These are phyloP conservation scores for Tragelaphus oryx DNA, from an alignment of 2,797 vertebrate species.

Conservation along the genomic window DNA sequence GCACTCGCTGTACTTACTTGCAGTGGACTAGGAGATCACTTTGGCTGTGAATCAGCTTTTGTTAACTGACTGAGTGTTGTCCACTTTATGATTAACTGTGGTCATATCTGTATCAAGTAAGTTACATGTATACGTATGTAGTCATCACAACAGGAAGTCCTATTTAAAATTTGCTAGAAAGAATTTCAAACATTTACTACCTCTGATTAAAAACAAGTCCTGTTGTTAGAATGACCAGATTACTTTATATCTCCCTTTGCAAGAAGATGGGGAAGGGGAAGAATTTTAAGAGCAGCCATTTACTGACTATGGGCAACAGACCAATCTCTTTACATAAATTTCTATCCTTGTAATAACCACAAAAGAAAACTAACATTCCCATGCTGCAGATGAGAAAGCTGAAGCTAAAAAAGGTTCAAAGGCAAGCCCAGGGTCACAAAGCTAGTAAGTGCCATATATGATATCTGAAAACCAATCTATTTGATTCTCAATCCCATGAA, in stretches of 20 bases:
- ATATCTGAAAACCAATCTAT: background rate
- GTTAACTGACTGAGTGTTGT: background rate
- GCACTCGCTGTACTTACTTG: background rate
- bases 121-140: background rate
- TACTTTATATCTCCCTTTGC: background rate
- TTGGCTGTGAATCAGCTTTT: background rate
- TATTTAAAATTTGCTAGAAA: background rate
- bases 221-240: background rate
- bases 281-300: background rate
- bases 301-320: background rate
- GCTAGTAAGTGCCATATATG: background rate
- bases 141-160: background rate
- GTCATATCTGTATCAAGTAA: background rate
- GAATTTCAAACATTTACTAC: background rate
- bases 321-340: background rate
- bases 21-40: background rate
- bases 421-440: background rate
- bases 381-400: background rate
- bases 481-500: background rate
- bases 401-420: background rate
- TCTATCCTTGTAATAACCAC: background rate
- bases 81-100: background rate
- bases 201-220: conserved; percentile 13
- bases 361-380: background rate
- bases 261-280: background rate